A percentile compares a stretch with the other conserved stretches of the same genome.
Conservation (phyloP, 1,140 invertebrate species). For the Ceratina japonica region DNA sequence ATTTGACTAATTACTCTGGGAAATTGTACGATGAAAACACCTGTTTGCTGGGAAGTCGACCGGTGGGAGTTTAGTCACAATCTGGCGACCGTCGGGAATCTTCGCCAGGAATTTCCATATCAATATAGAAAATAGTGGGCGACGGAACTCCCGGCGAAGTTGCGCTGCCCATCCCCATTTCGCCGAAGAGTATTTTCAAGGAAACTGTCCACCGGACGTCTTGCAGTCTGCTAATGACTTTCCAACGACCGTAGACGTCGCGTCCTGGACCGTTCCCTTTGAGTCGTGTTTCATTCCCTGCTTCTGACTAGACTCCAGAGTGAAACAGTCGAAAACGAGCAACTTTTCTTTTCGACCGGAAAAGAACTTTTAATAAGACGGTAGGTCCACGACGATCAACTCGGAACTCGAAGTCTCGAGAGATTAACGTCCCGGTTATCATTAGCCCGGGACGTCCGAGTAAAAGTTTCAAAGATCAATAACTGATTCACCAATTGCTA, state of each 20-base stretch:
- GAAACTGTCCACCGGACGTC: constrained; percentile 33
- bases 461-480: not conserved
- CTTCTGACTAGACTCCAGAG: not conserved
- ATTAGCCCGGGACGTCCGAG: not conserved
- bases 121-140: constrained; percentile 11
- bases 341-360: constrained; percentile 25
- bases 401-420: not conserved
- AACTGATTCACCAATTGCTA: no score
- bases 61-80: not conserved
- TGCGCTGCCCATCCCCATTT: not conserved
- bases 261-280: constrained; percentile 3
- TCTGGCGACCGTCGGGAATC: constrained; percentile 9
- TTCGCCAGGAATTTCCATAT: constrained; percentile 23
- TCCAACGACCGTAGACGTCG: constrained; percentile 13
- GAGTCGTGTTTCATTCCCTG: constrained; percentile 16
- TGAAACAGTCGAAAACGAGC: constrained; percentile 10
- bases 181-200: constrained; percentile 19
- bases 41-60: constrained; percentile 29
- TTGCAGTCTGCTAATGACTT: constrained; percentile 54
- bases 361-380: constrained; percentile 43
- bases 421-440: constrained; percentile 6
- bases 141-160: constrained; percentile 37
- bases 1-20: not conserved
- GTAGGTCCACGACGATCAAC: not conserved
- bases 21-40: constrained; percentile 22